These are phyloP conservation scores for Taeniopygia guttata DNA, from an alignment of 2,797 vertebrate genomes.

Conservation along the genomic window DNA sequence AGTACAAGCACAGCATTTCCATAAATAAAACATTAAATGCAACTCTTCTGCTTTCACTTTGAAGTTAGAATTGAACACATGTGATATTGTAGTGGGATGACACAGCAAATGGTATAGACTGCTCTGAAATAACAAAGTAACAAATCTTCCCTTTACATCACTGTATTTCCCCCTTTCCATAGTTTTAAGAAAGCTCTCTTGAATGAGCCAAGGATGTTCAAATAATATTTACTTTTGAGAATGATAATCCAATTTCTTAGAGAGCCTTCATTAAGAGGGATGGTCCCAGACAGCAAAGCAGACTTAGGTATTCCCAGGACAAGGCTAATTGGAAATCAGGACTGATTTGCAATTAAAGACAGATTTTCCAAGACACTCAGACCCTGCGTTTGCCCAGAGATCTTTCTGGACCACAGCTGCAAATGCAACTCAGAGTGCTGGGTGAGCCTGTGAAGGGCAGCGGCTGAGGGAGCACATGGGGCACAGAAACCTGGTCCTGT, in stretches of 20 bases:
- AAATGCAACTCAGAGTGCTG: background rate
- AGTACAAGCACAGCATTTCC: background rate
- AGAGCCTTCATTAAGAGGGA: background rate
- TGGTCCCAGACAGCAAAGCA: constrained; percentile 10
- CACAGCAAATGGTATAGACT: background rate
- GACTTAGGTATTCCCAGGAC: background rate
- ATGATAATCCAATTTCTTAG: background rate
- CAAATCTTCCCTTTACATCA: background rate
- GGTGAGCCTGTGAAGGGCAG: background rate
- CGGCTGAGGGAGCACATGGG: background rate
- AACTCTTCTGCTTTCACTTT: constrained; percentile 18
- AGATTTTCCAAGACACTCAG: background rate
- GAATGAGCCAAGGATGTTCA: background rate
- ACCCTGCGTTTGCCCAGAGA: background rate
- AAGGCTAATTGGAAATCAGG: background rate
- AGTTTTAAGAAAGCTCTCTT: background rate
- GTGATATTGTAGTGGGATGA: background rate
- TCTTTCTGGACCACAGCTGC: background rate
- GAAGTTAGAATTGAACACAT: background rate
- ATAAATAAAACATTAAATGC: constrained; percentile 50
- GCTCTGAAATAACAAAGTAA: background rate
- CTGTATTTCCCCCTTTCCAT: background rate
- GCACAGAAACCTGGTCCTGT: background rate
- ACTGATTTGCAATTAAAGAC: background rate
- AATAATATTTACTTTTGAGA: background rate